These are phyloP conservation scores for Prinia subflava DNA, from an alignment of 2,113 vertebrate genomes.

Conservation along the genomic window DNA sequence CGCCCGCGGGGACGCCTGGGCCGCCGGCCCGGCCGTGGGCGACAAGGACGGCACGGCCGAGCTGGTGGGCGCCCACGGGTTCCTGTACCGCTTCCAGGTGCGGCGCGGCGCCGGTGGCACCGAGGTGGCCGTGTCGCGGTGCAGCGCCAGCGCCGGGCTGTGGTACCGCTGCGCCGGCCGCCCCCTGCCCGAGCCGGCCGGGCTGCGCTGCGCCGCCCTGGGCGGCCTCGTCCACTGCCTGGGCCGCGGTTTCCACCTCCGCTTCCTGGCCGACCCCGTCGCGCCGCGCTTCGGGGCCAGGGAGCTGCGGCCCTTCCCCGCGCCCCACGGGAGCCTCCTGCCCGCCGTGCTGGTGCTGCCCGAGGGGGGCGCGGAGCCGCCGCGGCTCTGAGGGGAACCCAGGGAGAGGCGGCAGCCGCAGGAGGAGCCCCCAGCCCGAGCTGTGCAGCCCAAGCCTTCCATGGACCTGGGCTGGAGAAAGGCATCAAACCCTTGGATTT, in stretches of 20 bases:
- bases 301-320: conserved; percentile 61
- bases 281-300: conserved; percentile 81
- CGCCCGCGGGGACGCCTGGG: background rate
- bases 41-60: conserved; percentile 76
- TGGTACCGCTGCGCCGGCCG: conserved; percentile 85
- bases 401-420: too few relatives aligned
- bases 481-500: too few relatives aligned
- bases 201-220: conserved; percentile 80
- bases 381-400: too few relatives aligned
- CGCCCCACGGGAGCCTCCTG: too few relatives aligned
- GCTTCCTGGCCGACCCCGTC: conserved; percentile 82
- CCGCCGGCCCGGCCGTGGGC: rapidly evolving
- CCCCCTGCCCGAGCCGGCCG: conserved; percentile 32
- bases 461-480: too few relatives aligned
- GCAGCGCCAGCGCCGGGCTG: conserved; percentile 78
- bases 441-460: too few relatives aligned
- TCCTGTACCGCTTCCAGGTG: conserved; percentile 89
- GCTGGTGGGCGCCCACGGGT: conserved; percentile 78
- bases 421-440: too few relatives aligned
- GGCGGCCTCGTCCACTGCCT: conserved; percentile 81
- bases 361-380: too few relatives aligned
- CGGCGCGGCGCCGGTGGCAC: conserved; percentile 69
- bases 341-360: too few relatives aligned
- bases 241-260: conserved; percentile 74
- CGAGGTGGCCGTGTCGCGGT: conserved; percentile 81